Conservation (phyloP, 2,888 invertebrate genomes). For the Coleophora deauratella region DNA sequence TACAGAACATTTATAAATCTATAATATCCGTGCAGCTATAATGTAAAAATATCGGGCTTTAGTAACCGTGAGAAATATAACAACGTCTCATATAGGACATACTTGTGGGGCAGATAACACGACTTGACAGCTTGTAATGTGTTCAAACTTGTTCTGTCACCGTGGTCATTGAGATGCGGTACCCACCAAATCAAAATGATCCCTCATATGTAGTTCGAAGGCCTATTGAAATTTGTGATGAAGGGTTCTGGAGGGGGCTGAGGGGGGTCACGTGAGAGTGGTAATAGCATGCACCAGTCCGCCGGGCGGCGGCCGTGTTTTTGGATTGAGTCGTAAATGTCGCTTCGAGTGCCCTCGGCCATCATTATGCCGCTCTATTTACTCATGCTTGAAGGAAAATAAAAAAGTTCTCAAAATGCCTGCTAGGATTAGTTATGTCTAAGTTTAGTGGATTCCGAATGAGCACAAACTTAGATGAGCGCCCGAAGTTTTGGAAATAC, state of each 20-base stretch:
- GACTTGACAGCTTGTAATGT: slow-evolving; percentile 55
- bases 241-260: slow-evolving; percentile 17
- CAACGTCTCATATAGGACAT: slow-evolving; percentile 33
- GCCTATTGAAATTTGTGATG: slow-evolving; percentile 18
- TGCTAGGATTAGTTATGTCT: slow-evolving; percentile 36
- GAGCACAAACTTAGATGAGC: slow-evolving; percentile 45
- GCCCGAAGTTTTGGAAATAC: slow-evolving; percentile 32
- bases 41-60: no score
- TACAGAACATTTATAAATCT: no score
- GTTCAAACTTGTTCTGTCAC: slow-evolving; percentile 56
- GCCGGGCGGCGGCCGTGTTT: slow-evolving; percentile 52
- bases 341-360: slow-evolving; percentile 56
- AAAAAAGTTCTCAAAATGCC: slow-evolving; percentile 39
- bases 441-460: slow-evolving; percentile 34
- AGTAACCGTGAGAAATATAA: slow-evolving; percentile 48
- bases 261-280: slow-evolving; percentile 48
- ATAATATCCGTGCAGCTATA: no score
- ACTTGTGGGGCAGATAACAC: slow-evolving; percentile 52
- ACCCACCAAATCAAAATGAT: slow-evolving; percentile 38
- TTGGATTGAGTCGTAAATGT: slow-evolving; percentile 72
- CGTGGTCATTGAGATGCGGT: slow-evolving; percentile 44
- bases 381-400: slow-evolving; percentile 44
- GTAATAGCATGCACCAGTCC: slow-evolving; percentile 46
- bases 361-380: slow-evolving; percentile 60
- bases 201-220: slow-evolving; percentile 23